phyloP scores from a whole-genome alignment of 2,888 invertebrate species.

The Leistus spinibarbis region DNA sequence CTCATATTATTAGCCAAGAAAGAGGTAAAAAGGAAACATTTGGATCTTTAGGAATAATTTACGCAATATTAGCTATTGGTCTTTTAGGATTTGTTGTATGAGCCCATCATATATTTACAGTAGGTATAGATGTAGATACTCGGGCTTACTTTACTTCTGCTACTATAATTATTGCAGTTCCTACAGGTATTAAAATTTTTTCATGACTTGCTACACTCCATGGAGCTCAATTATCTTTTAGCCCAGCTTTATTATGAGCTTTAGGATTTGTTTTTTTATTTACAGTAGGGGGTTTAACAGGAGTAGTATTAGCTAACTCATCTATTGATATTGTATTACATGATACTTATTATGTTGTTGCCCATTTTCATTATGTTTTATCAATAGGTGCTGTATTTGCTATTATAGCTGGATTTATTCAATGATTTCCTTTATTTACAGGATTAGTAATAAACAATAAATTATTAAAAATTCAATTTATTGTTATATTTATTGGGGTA shows the following conservation, averaged over 20 bases:
- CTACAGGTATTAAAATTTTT: constrained; percentile 85
- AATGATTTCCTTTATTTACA: constrained; percentile 71
- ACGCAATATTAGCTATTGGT: constrained; percentile 84
- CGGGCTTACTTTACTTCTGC: constrained; percentile 85
- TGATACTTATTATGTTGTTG: constrained; percentile 85
- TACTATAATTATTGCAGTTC: constrained; percentile 86
- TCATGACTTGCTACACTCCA: constrained; percentile 75
- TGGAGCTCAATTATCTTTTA: constrained; percentile 66
- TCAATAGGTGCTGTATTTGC: constrained; percentile 82
- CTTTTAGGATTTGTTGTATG: constrained; percentile 83
- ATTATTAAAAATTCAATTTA: constrained; percentile 72
- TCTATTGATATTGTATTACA: constrained; percentile 78
- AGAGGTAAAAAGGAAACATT: constrained; percentile 77
- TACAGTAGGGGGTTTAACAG: constrained; percentile 75
- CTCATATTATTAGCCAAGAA: constrained; percentile 77
- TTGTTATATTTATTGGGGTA: constrained; percentile 74
- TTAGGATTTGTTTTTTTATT: constrained; percentile 81
- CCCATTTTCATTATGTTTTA: constrained; percentile 82
- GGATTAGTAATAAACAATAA: constrained; percentile 65
- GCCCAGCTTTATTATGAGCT: constrained; percentile 67
- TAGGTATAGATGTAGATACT: constrained; percentile 83
- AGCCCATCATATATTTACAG: constrained; percentile 85
- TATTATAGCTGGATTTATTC: constrained; percentile 74
- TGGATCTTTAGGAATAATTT: constrained; percentile 76
- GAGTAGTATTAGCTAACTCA: constrained; percentile 73